phyloP scores from a whole-genome alignment of 2,797 vertebrate species.

The Premnoplex brunnescens region DNA sequence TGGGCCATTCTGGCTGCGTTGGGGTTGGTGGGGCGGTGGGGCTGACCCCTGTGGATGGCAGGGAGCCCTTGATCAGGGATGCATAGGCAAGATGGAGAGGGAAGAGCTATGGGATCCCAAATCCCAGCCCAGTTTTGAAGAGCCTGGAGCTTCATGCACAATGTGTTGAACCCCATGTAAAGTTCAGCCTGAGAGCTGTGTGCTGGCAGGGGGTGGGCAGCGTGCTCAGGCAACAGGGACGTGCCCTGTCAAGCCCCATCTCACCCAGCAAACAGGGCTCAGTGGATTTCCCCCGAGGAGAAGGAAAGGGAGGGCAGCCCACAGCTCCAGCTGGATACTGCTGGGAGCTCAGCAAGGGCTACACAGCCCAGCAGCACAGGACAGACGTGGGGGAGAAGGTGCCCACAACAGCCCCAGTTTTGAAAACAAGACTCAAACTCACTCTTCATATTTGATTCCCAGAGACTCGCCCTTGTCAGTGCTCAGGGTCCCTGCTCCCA shows the following conservation, averaged over 20 bases:
- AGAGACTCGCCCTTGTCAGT: constrained; percentile 90
- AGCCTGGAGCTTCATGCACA: not conserved
- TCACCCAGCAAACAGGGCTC: not conserved
- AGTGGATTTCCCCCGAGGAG: not conserved
- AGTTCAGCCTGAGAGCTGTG: not conserved
- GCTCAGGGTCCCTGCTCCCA: constrained; percentile 91
- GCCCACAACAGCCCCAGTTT: not conserved
- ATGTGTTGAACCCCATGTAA: not conserved
- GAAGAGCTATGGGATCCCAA: not conserved
- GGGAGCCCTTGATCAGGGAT: not conserved
- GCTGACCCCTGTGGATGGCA: constrained; percentile 69
- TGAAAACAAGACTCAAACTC: constrained; percentile 53
- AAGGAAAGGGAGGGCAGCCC: not conserved
- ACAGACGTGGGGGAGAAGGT: not conserved
- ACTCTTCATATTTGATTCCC: constrained; percentile 89
- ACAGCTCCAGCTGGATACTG: fast-evolving
- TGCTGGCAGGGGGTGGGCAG: not conserved
- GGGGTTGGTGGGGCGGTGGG: constrained; percentile 84
- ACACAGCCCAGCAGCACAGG: not conserved
- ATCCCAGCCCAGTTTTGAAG: not conserved
- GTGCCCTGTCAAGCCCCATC: not conserved
- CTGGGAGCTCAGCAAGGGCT: not conserved
- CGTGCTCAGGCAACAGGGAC: not conserved
- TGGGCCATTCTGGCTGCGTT: constrained; percentile 87
- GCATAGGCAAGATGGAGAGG: not conserved